Percentiles rank a stretch among this genome's conserved stretches.
phyloP scores from a whole-genome alignment of 1,140 invertebrate species.

The Chymomyza costata region DNA sequence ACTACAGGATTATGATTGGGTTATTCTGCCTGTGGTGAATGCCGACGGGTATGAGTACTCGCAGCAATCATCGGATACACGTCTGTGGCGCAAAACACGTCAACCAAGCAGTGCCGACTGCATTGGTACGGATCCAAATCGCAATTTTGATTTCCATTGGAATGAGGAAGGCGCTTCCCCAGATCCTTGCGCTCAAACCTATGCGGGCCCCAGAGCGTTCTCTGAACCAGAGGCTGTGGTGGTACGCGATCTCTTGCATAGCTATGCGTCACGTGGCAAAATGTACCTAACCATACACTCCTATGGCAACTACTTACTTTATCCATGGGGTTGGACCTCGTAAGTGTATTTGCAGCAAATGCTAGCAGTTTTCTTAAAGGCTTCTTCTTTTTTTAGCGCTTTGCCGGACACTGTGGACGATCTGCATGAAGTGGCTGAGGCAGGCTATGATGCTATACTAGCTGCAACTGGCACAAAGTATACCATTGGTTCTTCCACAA shows the following conservation, averaged over 20 bases:
- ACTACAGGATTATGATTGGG: conserved; percentile 78
- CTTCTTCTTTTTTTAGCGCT: conserved; percentile 27
- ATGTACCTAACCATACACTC: conserved; percentile 84
- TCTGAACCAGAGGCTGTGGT: conserved; percentile 82
- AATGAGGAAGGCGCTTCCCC: conserved; percentile 80
- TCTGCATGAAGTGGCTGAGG: conserved; percentile 73
- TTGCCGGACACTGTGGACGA: conserved; percentile 68
- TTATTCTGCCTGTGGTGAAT: conserved; percentile 78
- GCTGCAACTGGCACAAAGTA: conserved; percentile 77
- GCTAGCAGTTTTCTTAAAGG: no score
- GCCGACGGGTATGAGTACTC: conserved; percentile 76
- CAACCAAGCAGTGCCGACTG: conserved; percentile 66
- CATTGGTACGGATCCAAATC: conserved; percentile 79
- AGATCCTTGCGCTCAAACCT: conserved; percentile 80
- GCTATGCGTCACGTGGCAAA: conserved; percentile 77
- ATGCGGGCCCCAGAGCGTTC: conserved; percentile 81
- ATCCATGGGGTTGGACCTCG: conserved; percentile 83
- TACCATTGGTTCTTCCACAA: conserved; percentile 79
- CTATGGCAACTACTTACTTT: conserved; percentile 80
- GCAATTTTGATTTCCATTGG: conserved; percentile 83
- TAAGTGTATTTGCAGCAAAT: conserved; percentile 10
- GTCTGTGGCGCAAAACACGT: conserved; percentile 78
- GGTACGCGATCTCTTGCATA: conserved; percentile 74
- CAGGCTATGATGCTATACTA: conserved; percentile 75
- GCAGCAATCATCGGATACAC: conserved; percentile 61